Base-by-base conservation (phyloP, 2,113 vertebrate species). In the Ranitomeya imitator region DNA sequence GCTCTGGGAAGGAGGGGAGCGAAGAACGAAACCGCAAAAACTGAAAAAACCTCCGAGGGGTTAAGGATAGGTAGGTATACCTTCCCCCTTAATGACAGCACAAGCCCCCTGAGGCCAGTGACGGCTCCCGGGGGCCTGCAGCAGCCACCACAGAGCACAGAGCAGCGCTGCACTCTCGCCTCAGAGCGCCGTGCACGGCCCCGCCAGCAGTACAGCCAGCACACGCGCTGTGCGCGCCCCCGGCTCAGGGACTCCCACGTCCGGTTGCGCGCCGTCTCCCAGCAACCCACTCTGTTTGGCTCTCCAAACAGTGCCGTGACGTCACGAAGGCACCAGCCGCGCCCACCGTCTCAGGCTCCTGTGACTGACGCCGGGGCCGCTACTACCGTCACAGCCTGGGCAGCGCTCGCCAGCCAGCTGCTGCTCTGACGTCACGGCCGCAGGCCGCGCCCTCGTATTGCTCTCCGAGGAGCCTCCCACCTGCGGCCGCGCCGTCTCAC, bases 381-480 rank as follows among this genome's bases (percentile, higher is more conserved):
- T 88, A 89, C 89, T 92, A 91, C 91, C 93, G 92, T 93, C 93
- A 94, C 89, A 85, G 1, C 11, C 76, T 14, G 71, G 51, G 73
- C 16, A 21, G 93, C 90, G 91, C 84, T 91, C 89, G 90, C 92
- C 90, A 86, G 92, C 94, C 94, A 94, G 93, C 93, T 93, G 93
- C 93, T 93, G 23, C 82, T 85, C 91, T 92, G 90, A 92, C 93
- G 93, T 93, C 93, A 93, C 92, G 26, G 83, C 89, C 89, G 88
- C 79, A 91, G 89, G 81, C 90, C 87, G 85, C 89, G 92, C 90
- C 92, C 90, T 90, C 73, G 87, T 69, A 84, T 88, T 69, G 86
- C 51, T 73, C 73, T 76, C 73, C 67, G 23, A 67, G 65, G 78
- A 73, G n/a, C 85, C 73, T 78, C 85, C 85, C 77, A 80, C 85